A percentile compares a stretch with the other conserved stretches of the same genome.
These are phyloP conservation scores for Brachionus manjavacas DNA, from an alignment of 1,140 invertebrate species.

Conservation along the genomic window DNA sequence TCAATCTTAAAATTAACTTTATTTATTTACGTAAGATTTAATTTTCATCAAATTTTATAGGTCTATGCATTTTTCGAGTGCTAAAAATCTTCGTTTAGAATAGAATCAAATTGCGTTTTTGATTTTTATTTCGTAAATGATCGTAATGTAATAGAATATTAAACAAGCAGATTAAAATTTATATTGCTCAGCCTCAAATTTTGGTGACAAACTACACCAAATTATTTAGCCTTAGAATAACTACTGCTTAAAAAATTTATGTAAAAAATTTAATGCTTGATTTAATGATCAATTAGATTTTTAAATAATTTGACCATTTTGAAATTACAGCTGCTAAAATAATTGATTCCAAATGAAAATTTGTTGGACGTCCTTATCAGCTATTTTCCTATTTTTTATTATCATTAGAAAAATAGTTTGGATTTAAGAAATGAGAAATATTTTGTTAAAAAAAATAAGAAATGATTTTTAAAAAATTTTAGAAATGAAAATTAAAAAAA, in stretches of 20 bases:
- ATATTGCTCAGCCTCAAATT: background rate
- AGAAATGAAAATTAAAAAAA: too few species aligned
- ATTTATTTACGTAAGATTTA: conserved; percentile 37
- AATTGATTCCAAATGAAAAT: too few species aligned
- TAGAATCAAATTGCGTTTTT: background rate
- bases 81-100: background rate
- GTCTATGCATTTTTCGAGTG: background rate
- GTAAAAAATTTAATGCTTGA: background rate
- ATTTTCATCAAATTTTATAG: background rate
- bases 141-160: conserved; percentile 24
- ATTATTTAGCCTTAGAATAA: background rate
- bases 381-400: too few species aligned
- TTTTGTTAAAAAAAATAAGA: too few species aligned
- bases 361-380: too few species aligned
- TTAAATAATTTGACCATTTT: background rate
- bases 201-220: background rate
- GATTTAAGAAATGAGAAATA: too few species aligned
- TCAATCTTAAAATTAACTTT: background rate
- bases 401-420: too few species aligned
- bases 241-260: background rate
- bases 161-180: background rate
- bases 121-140: background rate
- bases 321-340: background rate
- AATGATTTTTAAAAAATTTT: too few species aligned
- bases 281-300: background rate